phyloP scores from a whole-genome alignment of 2,113 vertebrate species.

The Cygnus buccinator region DNA sequence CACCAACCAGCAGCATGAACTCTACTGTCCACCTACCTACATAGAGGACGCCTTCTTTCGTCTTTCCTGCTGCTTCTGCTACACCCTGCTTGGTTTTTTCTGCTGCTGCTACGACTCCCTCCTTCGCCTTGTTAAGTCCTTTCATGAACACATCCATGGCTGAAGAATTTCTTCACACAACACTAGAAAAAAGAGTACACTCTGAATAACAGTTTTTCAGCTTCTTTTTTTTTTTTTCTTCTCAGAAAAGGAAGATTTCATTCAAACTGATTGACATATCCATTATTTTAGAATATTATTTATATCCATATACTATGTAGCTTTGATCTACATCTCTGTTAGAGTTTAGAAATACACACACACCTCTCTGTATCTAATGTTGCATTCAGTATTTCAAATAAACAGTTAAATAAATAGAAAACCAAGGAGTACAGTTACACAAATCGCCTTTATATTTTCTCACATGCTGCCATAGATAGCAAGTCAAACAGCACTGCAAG shows the following conservation, averaged over 20 bases:
- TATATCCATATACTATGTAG: neutral
- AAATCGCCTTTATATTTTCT: neutral
- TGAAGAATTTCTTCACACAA: slow-evolving; percentile 51
- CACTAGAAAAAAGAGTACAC: neutral
- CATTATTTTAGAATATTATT: neutral
- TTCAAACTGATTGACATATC: neutral
- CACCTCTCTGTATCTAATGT: neutral
- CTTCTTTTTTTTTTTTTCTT: neutral
- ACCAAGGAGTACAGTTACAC: fast-evolving
- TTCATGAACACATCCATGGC: slow-evolving; percentile 88
- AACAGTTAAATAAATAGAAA: neutral
- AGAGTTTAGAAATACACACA: neutral
- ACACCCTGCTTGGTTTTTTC: slow-evolving; percentile 91
- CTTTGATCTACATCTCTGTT: neutral
- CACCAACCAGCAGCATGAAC: fast-evolving
- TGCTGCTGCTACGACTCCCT: slow-evolving; percentile 86
- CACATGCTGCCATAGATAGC: neutral
- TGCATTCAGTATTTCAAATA: neutral
- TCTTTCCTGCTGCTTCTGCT: slow-evolving; percentile 88
- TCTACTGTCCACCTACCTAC: slow-evolving; percentile 80
- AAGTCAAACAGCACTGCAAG: neutral
- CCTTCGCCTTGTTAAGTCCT: slow-evolving; percentile 88
- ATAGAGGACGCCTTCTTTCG: slow-evolving; percentile 88
- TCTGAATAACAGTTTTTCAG: neutral
- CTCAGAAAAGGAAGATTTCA: neutral